A percentile compares a stretch with the other conserved stretches of the same genome.
Conservation (phyloP, 2,113 vertebrate species). For the Grallaria varia region DNA sequence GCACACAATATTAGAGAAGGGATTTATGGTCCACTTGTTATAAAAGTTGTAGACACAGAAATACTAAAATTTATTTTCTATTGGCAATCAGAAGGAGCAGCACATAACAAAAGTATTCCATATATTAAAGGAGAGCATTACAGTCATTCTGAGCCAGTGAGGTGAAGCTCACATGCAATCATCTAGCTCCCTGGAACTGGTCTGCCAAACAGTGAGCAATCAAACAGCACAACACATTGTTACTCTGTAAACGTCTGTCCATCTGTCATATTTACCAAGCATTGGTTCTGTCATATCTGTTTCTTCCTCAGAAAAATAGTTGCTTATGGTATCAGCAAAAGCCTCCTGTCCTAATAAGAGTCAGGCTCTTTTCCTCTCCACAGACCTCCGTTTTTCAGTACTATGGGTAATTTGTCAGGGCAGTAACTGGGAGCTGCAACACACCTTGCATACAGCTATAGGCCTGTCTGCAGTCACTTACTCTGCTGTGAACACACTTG, state of each 20-base stretch:
- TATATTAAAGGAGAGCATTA: background rate
- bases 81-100: background rate
- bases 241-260: background rate
- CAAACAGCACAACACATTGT: background rate
- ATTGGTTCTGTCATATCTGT: background rate
- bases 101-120: background rate
- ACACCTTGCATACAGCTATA: background rate
- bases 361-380: background rate
- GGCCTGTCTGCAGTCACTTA: background rate
- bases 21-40: background rate
- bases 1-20: background rate
- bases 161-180: background rate
- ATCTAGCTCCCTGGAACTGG: background rate
- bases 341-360: background rate
- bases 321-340: background rate
- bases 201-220: conserved; percentile 13
- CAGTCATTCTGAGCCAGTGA: background rate
- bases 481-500: rapidly evolving
- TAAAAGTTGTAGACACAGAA: background rate
- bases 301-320: background rate
- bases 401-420: background rate
- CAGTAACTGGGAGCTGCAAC: background rate
- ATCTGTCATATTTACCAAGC: conserved; percentile 43
- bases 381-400: background rate
- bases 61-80: background rate